These are phyloP conservation scores for Melangyna quadrimaculata DNA, from an alignment of 2,888 invertebrate genomes.

Conservation along the genomic window DNA sequence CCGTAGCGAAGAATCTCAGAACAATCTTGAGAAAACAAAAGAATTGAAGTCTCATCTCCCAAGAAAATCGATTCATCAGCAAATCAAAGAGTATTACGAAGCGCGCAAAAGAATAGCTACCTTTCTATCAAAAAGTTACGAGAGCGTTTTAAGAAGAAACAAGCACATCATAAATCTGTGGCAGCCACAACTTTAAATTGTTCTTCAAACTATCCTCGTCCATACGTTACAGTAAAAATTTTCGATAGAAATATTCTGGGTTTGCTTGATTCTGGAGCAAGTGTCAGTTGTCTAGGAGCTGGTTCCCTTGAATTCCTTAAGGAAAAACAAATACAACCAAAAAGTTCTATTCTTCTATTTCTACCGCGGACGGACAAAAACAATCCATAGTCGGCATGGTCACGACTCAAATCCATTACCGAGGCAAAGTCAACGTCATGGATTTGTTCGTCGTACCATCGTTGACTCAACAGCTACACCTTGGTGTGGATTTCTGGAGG, in stretches of 20 bases:
- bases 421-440: background rate
- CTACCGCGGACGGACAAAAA: background rate
- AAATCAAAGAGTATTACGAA: background rate
- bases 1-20: background rate
- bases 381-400: background rate
- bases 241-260: background rate
- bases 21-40: background rate
- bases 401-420: background rate
- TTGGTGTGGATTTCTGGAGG: background rate
- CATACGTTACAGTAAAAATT: background rate
- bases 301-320: background rate
- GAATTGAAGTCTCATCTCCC: background rate
- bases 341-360: background rate
- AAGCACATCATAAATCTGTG: background rate
- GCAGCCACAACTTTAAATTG: background rate
- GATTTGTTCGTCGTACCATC: background rate
- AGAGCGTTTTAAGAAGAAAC: background rate
- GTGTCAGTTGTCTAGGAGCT: background rate
- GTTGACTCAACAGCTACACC: background rate
- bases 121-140: background rate
- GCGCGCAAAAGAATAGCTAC: background rate
- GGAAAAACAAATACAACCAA: background rate
- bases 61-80: background rate
- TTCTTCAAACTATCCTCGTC: background rate
- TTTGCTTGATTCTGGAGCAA: background rate